Evolutionary conservation across 2,888 invertebrate genomes (phyloP), one percentile per base, ranked within the genome.

Genomic region (Troglohyphantes excavatus): DNA sequence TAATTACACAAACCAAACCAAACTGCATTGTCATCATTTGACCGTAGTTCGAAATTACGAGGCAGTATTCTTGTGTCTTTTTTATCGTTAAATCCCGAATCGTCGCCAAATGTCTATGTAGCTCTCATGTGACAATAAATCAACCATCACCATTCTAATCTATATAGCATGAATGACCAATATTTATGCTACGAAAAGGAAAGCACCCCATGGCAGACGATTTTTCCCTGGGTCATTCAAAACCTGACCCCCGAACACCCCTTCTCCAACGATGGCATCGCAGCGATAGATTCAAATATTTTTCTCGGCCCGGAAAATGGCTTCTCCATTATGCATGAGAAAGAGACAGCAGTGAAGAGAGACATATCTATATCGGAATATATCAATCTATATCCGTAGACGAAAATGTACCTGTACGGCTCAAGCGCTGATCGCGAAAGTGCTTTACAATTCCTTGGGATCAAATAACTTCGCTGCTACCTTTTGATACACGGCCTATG

Each of bases 391-490:
- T 83, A 90, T 72, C 83, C 76, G 89, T 89, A 83, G 82, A 83
- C 89, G 81, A 81, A 81, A 88, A 88, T 88, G 88, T 89, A 89
- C 88, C 88, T 89, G 88, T 79, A 86, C 78, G 78, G 86, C 76
- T 78, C 63, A 88, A 88, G 75, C 82, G 88, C 67, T 82, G 88
- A 89, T 82, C 88, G 82, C 43, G 88, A 82, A 89, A 89, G 88
- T 89, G 82, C 88, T 89, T 89, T 89, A 89, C 88, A 89, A 89
- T 89, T 89, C 82, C 82, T 89, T 68, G 81, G 82, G 88, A 89
- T 89, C 88, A 82, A 89, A 89, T 89, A 82, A 83, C 88, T 82
- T 78, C 79, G 63, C 68, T 61, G 26, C 59, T 53, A 65, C 63
- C 76, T 72, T 78, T 79, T 70, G 88, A 68, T 75, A 89, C 82